phyloP scores from a whole-genome alignment of 2,888 invertebrate genomes.

The Seira musarum region DNA sequence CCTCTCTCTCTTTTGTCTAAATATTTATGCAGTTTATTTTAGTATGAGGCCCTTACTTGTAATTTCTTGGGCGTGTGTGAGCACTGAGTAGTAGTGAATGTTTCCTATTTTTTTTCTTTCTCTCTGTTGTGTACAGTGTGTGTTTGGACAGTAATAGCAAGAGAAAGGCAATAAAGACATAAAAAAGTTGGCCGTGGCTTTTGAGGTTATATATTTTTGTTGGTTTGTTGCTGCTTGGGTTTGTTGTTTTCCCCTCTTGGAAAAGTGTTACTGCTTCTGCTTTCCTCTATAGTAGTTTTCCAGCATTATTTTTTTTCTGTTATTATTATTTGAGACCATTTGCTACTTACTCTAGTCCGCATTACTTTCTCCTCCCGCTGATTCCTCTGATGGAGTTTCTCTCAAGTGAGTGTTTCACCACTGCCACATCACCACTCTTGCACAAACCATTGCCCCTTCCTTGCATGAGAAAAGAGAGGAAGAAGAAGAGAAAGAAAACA shows the following conservation, averaged over 20 bases:
- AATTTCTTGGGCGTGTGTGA: conserved; percentile 46
- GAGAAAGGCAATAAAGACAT: conserved; percentile 57
- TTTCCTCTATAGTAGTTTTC: background rate
- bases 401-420: conserved; percentile 28
- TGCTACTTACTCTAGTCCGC: conserved; percentile 9
- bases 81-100: no score
- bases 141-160: conserved; percentile 45
- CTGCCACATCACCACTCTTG: background rate
- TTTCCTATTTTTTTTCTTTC: conserved; percentile 8
- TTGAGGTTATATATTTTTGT: conserved; percentile 28
- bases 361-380: conserved; percentile 24
- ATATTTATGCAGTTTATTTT: conserved; percentile 13
- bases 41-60: background rate
- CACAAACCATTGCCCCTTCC: conserved; percentile 7
- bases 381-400: conserved; percentile 25
- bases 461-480: conserved; percentile 9
- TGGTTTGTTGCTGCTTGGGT: conserved; percentile 6
- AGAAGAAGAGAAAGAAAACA: conserved; percentile 17
- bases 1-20: background rate
- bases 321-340: conserved; percentile 15
- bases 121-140: background rate
- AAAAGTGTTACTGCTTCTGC: background rate
- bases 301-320: conserved; percentile 8
- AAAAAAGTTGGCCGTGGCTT: conserved; percentile 51
- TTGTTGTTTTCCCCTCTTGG: background rate